Percentiles rank a stretch among this genome's conserved stretches.
phyloP scores from a whole-genome alignment of 2,797 vertebrate genomes.

The Enteromius radiatus region DNA sequence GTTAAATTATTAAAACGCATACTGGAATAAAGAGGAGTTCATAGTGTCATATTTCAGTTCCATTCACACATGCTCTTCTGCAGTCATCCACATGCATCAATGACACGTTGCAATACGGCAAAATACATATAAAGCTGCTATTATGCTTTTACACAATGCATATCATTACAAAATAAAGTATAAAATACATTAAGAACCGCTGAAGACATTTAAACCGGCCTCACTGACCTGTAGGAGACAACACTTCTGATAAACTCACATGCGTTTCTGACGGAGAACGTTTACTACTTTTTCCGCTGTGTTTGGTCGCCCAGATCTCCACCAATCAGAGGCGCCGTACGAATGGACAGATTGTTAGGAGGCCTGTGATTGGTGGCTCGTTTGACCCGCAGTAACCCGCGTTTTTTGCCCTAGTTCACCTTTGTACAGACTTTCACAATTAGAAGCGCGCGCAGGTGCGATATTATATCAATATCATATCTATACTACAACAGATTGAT shows the following conservation, averaged over 20 bases:
- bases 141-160: neutral
- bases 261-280: neutral
- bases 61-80: neutral
- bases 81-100: neutral
- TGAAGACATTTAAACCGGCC: neutral
- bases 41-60: neutral
- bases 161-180: accelerated
- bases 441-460: slow-evolving; percentile 27
- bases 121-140: neutral
- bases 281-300: neutral
- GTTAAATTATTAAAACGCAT: neutral
- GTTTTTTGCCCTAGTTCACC: neutral
- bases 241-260: neutral
- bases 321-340: slow-evolving; percentile 44
- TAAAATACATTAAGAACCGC: too few species aligned
- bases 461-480: neutral
- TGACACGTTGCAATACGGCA: neutral
- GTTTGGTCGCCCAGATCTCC: neutral
- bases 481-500: neutral
- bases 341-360: slow-evolving; percentile 19
- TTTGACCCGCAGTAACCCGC: slow-evolving; percentile 35
- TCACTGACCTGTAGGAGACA: slow-evolving; percentile 2
- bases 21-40: neutral
- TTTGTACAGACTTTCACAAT: slow-evolving; percentile 53
- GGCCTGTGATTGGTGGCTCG: slow-evolving; percentile 24